Conservation (phyloP, 2,113 vertebrate species). For the Rallus limicola region DNA sequence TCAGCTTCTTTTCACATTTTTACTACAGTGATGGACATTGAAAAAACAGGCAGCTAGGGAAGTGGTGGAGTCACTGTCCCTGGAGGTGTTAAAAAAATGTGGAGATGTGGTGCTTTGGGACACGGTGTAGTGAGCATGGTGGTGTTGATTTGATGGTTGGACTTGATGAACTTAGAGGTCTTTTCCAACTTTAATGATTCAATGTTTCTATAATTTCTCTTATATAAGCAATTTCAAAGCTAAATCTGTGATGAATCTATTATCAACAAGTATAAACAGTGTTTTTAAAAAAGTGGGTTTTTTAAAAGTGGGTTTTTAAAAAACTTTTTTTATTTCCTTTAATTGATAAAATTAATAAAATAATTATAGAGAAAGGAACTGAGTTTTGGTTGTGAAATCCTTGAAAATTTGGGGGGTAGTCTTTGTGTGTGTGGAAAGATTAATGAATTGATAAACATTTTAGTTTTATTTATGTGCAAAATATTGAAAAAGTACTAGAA, state of each 20-base stretch:
- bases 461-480: not conserved
- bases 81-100: too few species aligned
- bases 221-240: not conserved
- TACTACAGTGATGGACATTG: not conserved
- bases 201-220: not conserved
- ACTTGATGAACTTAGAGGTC: too few species aligned
- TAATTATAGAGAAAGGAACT: not conserved
- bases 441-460: not conserved
- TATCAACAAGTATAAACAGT: not conserved
- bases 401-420: not conserved
- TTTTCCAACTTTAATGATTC: too few species aligned
- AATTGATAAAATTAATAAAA: not conserved
- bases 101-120: too few species aligned
- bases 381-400: not conserved
- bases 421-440: not conserved
- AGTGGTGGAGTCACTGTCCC: too few species aligned
- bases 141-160: too few species aligned
- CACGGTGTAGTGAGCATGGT: too few species aligned
- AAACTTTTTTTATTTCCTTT: not conserved
- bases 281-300: rapidly evolving
- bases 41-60: too few species aligned
- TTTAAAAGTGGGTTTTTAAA: rapidly evolving
- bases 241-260: not conserved
- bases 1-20: not conserved
- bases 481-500: not conserved